These are phyloP conservation scores for Latrodectus elegans DNA, from an alignment of 2,888 invertebrate genomes.

Conservation along the genomic window DNA sequence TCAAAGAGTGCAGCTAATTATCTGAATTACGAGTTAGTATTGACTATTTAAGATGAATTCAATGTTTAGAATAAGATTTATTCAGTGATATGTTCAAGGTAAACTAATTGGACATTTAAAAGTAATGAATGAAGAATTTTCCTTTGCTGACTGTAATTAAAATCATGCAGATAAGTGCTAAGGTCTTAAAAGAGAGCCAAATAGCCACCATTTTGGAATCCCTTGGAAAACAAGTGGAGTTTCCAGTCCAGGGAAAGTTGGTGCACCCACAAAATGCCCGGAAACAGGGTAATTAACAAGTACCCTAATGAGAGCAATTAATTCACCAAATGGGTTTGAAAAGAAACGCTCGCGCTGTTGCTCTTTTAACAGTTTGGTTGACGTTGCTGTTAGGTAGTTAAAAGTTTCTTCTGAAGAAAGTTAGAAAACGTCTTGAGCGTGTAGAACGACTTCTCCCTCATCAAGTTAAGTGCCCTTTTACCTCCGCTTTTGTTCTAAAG, in stretches of 20 bases:
- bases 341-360: constrained; percentile 46
- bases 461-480: constrained; percentile 53
- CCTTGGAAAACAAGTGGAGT: too few species aligned
- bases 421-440: background rate
- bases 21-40: too few species aligned
- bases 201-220: constrained; percentile 42
- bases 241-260: constrained; percentile 37
- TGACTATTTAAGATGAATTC: too few species aligned
- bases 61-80: background rate
- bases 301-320: constrained; percentile 64
- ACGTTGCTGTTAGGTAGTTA: constrained; percentile 32
- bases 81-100: constrained; percentile 27
- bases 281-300: constrained; percentile 61
- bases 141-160: constrained; percentile 46
- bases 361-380: constrained; percentile 25
- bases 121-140: constrained; percentile 62
- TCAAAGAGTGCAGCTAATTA: too few species aligned
- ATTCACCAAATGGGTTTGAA: constrained; percentile 55
- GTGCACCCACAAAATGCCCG: constrained; percentile 27
- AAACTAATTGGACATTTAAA: constrained; percentile 63
- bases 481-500: constrained; percentile 42
- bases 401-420: constrained; percentile 20
- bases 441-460: constrained; percentile 20
- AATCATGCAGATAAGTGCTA: constrained; percentile 19
- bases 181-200: constrained; percentile 20